Evolutionary conservation across 2,888 invertebrate genomes (phyloP).

Genomic region (Troides oblongomaculatus): DNA sequence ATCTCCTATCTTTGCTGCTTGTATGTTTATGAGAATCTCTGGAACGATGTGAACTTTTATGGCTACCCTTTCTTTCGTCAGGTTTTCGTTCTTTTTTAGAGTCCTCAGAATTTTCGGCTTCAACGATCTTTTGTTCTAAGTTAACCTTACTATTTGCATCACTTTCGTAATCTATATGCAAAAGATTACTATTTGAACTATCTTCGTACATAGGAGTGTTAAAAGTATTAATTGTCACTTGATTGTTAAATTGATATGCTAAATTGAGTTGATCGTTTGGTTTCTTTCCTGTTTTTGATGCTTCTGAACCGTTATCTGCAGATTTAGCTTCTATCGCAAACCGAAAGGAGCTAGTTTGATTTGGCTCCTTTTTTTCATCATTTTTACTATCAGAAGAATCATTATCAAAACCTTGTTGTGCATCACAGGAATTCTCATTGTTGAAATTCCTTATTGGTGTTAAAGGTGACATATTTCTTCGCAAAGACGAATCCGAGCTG

Average conservation of each 20-base stretch:
- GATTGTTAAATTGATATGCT: constrained; percentile 63
- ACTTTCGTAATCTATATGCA: constrained; percentile 74
- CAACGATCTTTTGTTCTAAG: constrained; percentile 54
- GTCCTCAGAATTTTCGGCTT: constrained; percentile 60
- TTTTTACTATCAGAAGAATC: constrained; percentile 50
- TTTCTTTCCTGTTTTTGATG: constrained; percentile 52
- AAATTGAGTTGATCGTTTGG: constrained; percentile 51
- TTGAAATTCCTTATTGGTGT: constrained; percentile 73
- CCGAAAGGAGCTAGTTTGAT: constrained; percentile 54
- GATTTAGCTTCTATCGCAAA: constrained; percentile 67
- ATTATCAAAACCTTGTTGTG: constrained; percentile 71
- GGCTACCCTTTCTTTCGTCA: constrained; percentile 59
- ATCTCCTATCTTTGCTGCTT: constrained; percentile 64
- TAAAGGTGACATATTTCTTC: constrained; percentile 72
- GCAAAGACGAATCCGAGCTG: constrained; percentile 67
- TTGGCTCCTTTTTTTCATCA: constrained; percentile 58
- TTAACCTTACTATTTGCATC: constrained; percentile 72
- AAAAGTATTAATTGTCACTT: constrained; percentile 65
- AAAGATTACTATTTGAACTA: constrained; percentile 70
- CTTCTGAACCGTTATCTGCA: constrained; percentile 51
- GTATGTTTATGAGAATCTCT: constrained; percentile 68
- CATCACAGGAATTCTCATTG: constrained; percentile 73
- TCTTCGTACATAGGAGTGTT: constrained; percentile 68
- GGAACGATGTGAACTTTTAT: constrained; percentile 66
- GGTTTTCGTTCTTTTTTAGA: constrained; percentile 58